phyloP scores from a whole-genome alignment of 1,140 invertebrate genomes.

The Babylonia areolata region DNA sequence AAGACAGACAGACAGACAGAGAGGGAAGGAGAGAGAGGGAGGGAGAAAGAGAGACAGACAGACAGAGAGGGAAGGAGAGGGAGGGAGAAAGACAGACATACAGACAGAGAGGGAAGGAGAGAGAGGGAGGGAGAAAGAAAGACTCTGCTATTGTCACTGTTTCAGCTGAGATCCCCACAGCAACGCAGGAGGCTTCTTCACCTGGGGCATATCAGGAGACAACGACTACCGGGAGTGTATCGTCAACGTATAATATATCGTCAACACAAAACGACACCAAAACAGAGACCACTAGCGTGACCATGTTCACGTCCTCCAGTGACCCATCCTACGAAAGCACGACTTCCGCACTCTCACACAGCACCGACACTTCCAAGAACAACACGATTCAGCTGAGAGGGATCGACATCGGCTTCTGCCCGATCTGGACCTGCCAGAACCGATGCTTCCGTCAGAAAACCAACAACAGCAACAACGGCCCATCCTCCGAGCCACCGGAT shows the following conservation, averaged over 20 bases:
- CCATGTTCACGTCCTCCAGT: neutral
- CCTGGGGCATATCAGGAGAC: neutral
- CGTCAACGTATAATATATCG: neutral
- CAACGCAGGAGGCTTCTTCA: neutral
- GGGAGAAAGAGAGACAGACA: too few relatives aligned
- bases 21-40: neutral
- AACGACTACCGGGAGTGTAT: neutral
- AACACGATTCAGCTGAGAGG: slow-evolving; percentile 1
- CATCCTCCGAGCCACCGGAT: neutral
- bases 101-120: neutral
- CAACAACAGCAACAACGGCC: too few relatives aligned
- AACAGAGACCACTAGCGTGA: neutral
- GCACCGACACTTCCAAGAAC: neutral
- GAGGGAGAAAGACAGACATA: too few relatives aligned
- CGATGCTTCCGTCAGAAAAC: slow-evolving; percentile 23
- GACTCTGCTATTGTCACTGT: neutral
- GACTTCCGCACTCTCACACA: neutral
- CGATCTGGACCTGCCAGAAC: slow-evolving; percentile 11
- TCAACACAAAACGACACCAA: neutral
- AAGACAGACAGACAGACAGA: neutral
- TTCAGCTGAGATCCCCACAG: neutral
- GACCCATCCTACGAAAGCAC: neutral
- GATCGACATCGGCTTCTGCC: neutral
- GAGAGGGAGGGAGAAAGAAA: neutral
- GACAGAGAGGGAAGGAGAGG: too few relatives aligned